Percentiles rank a stretch among this genome's conserved stretches.
phyloP scores from a whole-genome alignment of 1,140 invertebrate species.

The Drosophila oshimai region DNA sequence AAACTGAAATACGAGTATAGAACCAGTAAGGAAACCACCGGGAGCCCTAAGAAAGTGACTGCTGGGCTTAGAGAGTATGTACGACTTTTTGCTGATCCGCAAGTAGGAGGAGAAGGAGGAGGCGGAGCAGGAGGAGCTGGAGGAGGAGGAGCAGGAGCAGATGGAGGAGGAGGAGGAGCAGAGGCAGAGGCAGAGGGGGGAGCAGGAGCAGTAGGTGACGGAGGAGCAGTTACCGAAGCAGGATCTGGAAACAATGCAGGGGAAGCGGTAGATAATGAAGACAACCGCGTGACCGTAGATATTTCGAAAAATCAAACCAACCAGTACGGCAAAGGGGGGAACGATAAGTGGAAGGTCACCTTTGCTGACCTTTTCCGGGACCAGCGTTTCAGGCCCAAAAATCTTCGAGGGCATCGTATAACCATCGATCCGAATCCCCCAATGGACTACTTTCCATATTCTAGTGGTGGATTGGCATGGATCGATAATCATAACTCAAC shows the following conservation, averaged over 20 bases:
- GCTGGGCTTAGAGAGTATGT: too few relatives aligned
- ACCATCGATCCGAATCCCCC: not conserved
- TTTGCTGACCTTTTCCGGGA: not conserved
- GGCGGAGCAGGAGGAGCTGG: not conserved
- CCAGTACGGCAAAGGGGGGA: not conserved
- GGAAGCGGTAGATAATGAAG: too few relatives aligned
- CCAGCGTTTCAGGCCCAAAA: not conserved
- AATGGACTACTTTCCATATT: constrained; percentile 5
- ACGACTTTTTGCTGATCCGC: not conserved
- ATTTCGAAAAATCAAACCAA: not conserved
- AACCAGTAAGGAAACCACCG: too few relatives aligned
- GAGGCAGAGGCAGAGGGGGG: not conserved
- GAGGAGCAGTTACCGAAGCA: too few relatives aligned
- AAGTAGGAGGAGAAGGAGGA: not conserved
- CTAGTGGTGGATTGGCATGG: too few relatives aligned
- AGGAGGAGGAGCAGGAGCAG: not conserved
- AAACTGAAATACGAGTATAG: not conserved
- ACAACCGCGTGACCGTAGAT: not conserved
- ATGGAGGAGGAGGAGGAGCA: not conserved
- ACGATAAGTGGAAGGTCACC: constrained; percentile 4
- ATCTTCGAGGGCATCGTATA: not conserved
- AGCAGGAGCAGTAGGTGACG: not conserved
- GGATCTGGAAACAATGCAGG: too few relatives aligned
- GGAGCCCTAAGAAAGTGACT: not conserved
- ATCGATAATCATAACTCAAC: constrained; percentile 1